Evolutionary conservation across 2,113 vertebrate genomes (phyloP).

Genomic region (Catagonus wagneri): DNA sequence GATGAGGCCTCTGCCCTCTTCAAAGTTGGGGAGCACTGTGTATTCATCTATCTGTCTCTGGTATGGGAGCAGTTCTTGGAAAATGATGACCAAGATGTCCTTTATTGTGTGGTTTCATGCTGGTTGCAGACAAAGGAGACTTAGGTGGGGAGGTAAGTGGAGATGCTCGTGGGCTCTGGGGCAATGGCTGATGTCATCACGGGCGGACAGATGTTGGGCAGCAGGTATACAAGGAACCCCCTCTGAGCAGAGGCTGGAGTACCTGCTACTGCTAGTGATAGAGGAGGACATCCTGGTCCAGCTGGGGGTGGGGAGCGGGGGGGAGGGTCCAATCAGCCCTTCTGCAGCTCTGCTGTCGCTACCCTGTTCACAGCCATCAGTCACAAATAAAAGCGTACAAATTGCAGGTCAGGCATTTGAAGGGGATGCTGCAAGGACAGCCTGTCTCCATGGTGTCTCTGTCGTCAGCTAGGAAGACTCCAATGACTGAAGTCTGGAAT

Average conservation of each 20-base stretch:
- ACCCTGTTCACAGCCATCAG: not conserved
- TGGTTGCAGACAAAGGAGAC: not conserved
- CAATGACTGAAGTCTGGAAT: not conserved
- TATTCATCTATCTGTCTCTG: not conserved
- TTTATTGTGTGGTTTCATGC: not conserved
- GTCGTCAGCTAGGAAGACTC: not conserved
- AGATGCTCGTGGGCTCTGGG: not conserved
- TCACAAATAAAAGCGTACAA: constrained; percentile 29
- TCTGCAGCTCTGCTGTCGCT: not conserved
- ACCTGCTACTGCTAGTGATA: not conserved
- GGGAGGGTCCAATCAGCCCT: not conserved
- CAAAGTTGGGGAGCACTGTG: not conserved
- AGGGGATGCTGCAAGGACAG: not conserved
- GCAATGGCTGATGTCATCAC: not conserved
- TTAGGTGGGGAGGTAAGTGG: not conserved
- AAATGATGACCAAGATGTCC: not conserved
- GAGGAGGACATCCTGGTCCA: not conserved
- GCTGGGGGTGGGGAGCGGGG: rapidly evolving
- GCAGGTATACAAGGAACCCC: not conserved
- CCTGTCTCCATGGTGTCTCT: not conserved
- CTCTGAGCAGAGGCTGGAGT: not conserved
- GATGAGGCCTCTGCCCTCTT: not conserved
- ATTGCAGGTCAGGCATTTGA: not conserved
- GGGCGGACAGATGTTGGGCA: not conserved
- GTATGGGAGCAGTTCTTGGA: not conserved